Conservation (phyloP, 2,797 vertebrate species). For the Malurus splendens region DNA sequence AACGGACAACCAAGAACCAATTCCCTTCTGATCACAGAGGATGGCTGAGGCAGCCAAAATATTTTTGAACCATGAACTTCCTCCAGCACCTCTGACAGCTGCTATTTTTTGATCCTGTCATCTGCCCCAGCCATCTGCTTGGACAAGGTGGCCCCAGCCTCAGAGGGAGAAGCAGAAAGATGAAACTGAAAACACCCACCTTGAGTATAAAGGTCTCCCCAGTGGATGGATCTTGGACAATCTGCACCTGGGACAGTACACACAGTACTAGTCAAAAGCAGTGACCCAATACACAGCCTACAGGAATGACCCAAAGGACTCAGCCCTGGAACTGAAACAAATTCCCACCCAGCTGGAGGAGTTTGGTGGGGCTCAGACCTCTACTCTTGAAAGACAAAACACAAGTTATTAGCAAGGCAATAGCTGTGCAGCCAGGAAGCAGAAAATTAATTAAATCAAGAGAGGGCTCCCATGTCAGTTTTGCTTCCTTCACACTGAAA, state of each 20-base stretch:
- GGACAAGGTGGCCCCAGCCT: not conserved
- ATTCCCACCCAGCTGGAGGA: not conserved
- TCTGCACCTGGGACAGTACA: slow-evolving; percentile 81
- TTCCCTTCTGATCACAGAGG: not conserved
- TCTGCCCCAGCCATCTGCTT: not conserved
- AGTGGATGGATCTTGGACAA: slow-evolving; percentile 85
- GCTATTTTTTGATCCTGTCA: not conserved
- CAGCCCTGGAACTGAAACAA: not conserved
- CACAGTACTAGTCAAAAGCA: not conserved
- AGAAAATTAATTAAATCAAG: not conserved
- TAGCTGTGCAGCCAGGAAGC: not conserved
- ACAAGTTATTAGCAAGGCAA: not conserved
- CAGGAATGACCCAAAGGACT: not conserved
- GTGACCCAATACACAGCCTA: not conserved
- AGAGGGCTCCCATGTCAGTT: not conserved
- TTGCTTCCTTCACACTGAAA: not conserved
- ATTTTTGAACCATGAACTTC: not conserved
- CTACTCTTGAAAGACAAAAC: not conserved
- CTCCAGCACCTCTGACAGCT: not conserved
- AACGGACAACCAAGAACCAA: not conserved
- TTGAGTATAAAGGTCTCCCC: slow-evolving; percentile 91
- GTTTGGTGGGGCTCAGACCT: not conserved
- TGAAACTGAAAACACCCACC: slow-evolving; percentile 71
- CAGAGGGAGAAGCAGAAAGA: not conserved
- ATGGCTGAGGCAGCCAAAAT: not conserved